Base-by-base conservation (phyloP, 2,888 invertebrate species). In the Drosophila mayaguana region DNA sequence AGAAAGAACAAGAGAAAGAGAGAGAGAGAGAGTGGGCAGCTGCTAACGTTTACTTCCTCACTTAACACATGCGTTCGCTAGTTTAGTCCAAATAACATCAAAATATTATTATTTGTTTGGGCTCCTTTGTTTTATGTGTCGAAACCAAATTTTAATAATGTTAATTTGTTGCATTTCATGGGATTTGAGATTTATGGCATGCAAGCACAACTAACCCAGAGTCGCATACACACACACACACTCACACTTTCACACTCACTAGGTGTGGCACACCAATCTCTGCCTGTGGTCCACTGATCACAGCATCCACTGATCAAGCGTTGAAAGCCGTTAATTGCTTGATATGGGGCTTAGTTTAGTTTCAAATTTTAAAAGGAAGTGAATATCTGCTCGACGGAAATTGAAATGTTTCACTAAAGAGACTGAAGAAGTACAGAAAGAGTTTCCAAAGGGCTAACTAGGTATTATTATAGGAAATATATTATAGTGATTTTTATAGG, bases 111-210 rank as follows among this genome's bases (percentile, higher is more conserved):
- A 80, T 75, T 82, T 83, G 51, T 56, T 62, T 77, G 72, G 68
- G 61, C 40, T 32, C 38, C 67, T 85, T 89, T 89, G 89, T 86
- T 89, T 89, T 86, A 75, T 76, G 75, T 88, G 85, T 82, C 85
- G 73, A 86, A 85, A 81, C 75, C 79, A 86, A 89, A 85, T 89
- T 86, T 85, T 87, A 86, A 87, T 87, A 83, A 90, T 90, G 87
- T 80, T 87, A 87, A 87, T 90, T 87, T 79, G 72, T 65, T 57
- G 88, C 63, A 75, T 87, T 89, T 89, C 87, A 87, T 87, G 87
- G 88, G 87, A 87, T 75, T 69, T 75, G 81, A 72, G 71, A 88
- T 83, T 89, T 89, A 86, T 71, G 83, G 68, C 71, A 32, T 5
- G 25, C 54, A 72, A 63, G 55, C 67, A 69, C 42, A 51, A 66